Evolutionary conservation across 2,797 vertebrate species (phyloP).

Genomic region (Heliangelus exortis): DNA sequence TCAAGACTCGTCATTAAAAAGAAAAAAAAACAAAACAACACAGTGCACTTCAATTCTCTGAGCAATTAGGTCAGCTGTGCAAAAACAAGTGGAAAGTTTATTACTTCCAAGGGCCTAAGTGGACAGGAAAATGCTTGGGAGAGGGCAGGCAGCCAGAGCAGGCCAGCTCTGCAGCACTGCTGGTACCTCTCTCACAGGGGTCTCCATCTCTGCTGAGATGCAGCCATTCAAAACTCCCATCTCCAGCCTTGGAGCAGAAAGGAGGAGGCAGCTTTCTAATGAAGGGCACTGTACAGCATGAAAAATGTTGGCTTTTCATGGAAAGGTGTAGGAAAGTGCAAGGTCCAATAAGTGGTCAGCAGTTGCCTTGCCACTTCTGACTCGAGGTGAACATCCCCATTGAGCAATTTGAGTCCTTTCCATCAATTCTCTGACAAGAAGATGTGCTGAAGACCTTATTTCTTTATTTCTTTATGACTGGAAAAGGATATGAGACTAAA

Average conservation of each 20-base stretch:
- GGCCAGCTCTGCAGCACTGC: not conserved
- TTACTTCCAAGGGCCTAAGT: not conserved
- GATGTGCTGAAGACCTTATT: not conserved
- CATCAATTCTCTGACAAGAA: not conserved
- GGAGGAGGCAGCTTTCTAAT: not conserved
- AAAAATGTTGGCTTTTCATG: not conserved
- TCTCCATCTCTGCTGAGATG: not conserved
- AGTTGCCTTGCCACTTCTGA: not conserved
- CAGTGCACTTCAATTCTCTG: not conserved
- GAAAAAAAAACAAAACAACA: not conserved
- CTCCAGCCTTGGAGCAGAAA: not conserved
- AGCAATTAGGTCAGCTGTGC: constrained; percentile 25
- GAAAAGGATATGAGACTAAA: not conserved
- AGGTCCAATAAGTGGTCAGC: not conserved
- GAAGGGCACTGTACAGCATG: not conserved
- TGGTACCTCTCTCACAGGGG: not conserved
- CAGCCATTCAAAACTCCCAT: not conserved
- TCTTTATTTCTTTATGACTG: not conserved
- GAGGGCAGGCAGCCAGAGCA: accelerated
- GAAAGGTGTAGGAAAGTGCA: not conserved
- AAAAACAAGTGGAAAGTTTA: not conserved
- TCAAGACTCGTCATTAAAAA: not conserved
- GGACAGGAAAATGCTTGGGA: not conserved
- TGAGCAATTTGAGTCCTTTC: not conserved
- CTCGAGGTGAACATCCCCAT: not conserved